A percentile compares a stretch with the other conserved stretches of the same genome.
Evolutionary conservation across 2,888 invertebrate genomes (phyloP).

Genomic region (Anorthoa munda): DNA sequence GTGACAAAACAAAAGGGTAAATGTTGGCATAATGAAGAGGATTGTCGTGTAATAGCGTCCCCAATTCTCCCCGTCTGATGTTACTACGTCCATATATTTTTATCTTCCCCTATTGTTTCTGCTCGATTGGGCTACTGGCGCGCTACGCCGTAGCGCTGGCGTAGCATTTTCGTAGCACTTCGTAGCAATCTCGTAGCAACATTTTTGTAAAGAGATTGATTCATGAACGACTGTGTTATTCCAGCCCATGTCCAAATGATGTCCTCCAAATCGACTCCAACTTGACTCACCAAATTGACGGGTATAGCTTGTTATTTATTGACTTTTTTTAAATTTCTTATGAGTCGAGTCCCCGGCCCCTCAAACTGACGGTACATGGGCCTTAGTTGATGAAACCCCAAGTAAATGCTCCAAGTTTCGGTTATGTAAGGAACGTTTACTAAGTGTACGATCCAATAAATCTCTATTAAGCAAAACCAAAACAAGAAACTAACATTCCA

Average conservation of each 20-base stretch:
- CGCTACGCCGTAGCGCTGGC: constrained; percentile 58
- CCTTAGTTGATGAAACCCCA: constrained; percentile 9
- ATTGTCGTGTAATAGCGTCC: constrained; percentile 40
- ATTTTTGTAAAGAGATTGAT: constrained; percentile 7
- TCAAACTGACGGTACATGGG: not conserved
- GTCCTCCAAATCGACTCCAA: not conserved
- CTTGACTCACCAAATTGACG: too few relatives aligned
- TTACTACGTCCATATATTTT: constrained; percentile 63
- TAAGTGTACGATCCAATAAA: constrained; percentile 35
- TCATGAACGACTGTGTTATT: not conserved
- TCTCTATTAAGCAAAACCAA: constrained; percentile 43
- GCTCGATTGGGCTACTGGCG: constrained; percentile 62
- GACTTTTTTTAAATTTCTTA: too few relatives aligned
- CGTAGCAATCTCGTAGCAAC: constrained; percentile 37
- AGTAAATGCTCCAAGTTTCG: constrained; percentile 23
- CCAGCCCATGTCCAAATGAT: not conserved
- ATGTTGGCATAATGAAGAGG: constrained; percentile 57
- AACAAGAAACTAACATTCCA: constrained; percentile 47
- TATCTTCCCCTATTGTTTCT: constrained; percentile 63
- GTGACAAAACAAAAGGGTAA: constrained; percentile 55
- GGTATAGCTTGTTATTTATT: not conserved
- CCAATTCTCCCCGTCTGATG: constrained; percentile 39
- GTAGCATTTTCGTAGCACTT: constrained; percentile 52
- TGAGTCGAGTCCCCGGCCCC: not conserved
- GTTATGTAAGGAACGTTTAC: constrained; percentile 19